Evolutionary conservation across 2,888 invertebrate species (phyloP).

Genomic region (Linyphia triangularis): DNA sequence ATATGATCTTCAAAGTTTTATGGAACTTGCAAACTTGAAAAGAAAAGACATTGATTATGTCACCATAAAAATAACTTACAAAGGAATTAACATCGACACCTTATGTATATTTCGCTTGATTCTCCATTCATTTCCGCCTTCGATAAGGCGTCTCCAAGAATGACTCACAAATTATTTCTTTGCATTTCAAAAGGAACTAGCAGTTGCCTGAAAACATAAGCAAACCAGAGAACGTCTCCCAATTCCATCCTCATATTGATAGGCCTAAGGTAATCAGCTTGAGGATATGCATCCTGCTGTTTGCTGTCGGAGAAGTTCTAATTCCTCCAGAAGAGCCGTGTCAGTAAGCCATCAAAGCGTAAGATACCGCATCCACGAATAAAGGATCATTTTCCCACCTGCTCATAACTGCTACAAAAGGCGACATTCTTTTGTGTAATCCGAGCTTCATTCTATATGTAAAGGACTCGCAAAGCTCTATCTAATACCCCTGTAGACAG

Average conservation of each 20-base stretch:
- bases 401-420: conserved; percentile 64
- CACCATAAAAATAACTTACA: not conserved
- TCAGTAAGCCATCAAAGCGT: conserved; percentile 59
- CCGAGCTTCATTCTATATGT: conserved; percentile 64
- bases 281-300: conserved; percentile 59
- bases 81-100: not conserved
- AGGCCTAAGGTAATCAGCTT: conserved; percentile 57
- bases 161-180: conserved; percentile 27
- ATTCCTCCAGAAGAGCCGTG: conserved; percentile 27
- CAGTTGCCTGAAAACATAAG: conserved; percentile 33
- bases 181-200: conserved; percentile 29
- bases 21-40: not conserved
- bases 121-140: conserved; percentile 19
- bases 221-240: conserved; percentile 29
- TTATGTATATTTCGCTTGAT: not conserved
- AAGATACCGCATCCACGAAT: conserved; percentile 18
- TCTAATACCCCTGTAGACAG: conserved; percentile 65
- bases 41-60: not conserved
- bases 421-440: conserved; percentile 66
- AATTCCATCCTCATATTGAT: conserved; percentile 17
- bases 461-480: conserved; percentile 62
- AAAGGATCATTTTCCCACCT: conserved; percentile 37
- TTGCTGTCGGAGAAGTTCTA: conserved; percentile 48
- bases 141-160: conserved; percentile 4
- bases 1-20: not conserved